Evolutionary conservation across 2,888 invertebrate species (phyloP).

Genomic region (Heliconius cydno): DNA sequence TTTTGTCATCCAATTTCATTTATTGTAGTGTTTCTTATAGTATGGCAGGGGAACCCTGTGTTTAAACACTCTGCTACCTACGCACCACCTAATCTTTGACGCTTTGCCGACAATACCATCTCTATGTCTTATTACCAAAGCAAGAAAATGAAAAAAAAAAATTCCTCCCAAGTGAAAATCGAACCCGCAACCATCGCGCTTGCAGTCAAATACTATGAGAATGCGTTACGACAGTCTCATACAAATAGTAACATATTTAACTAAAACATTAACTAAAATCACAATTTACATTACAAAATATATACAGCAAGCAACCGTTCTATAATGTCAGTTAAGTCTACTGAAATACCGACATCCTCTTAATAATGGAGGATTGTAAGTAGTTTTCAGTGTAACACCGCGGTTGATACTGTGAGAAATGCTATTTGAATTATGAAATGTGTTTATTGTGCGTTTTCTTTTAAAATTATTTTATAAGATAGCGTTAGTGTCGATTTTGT

Average conservation of each 20-base stretch:
- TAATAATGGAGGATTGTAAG: slow-evolving; percentile 13
- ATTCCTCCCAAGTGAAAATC: too few species aligned
- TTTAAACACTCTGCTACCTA: too few species aligned
- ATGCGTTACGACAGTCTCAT: too few species aligned
- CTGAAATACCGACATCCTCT: not conserved
- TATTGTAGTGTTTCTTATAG: too few species aligned
- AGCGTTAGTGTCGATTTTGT: not conserved
- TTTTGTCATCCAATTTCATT: too few species aligned
- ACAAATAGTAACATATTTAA: not conserved
- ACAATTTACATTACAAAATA: not conserved
- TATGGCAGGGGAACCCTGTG: too few species aligned
- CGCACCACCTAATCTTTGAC: too few species aligned
- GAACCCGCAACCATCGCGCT: too few species aligned
- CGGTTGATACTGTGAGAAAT: not conserved
- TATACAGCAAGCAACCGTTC: not conserved
- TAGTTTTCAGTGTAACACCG: slow-evolving; percentile 17
- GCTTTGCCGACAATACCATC: too few species aligned
- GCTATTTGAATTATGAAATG: not conserved
- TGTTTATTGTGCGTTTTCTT: not conserved
- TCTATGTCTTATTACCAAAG: too few species aligned
- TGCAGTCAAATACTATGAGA: too few species aligned
- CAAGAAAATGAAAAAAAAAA: too few species aligned
- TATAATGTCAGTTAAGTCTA: slow-evolving; percentile 27
- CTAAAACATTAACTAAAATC: not conserved
- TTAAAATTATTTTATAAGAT: not conserved